phyloP scores from a whole-genome alignment of 2,797 vertebrate species.

The Pseudomugil tenellus region DNA sequence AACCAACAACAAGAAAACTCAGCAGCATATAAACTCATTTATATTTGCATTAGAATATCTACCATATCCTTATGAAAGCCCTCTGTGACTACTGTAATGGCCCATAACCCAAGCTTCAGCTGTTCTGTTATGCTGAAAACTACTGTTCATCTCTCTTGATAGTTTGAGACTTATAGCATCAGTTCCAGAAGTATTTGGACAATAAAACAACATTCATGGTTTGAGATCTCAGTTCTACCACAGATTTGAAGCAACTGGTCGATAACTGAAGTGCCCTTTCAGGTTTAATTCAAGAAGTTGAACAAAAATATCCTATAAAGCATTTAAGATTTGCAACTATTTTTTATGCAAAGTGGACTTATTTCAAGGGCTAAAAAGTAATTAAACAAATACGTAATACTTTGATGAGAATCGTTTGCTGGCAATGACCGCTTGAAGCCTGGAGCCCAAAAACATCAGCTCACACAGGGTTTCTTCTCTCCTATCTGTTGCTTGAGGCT shows the following conservation, averaged over 20 bases:
- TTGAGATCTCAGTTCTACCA: background rate
- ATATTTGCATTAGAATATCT: constrained; percentile 27
- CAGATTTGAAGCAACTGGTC: background rate
- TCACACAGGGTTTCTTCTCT: background rate
- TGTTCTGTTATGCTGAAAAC: background rate
- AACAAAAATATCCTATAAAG: background rate
- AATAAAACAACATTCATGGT: background rate
- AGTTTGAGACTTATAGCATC: background rate
- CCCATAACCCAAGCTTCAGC: constrained; percentile 25
- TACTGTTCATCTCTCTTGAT: background rate
- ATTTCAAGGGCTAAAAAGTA: background rate
- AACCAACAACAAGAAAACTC: too few relatives aligned
- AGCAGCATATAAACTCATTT: constrained; percentile 24
- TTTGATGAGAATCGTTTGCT: too few relatives aligned
- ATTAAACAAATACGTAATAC: background rate
- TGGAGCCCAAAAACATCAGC: too few relatives aligned
- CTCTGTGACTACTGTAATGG: constrained; percentile 19
- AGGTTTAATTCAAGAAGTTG: background rate
- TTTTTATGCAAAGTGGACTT: background rate
- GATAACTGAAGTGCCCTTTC: background rate
- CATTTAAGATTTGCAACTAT: background rate
- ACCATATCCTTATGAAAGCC: constrained; percentile 31
- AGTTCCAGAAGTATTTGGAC: background rate
- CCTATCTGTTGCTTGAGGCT: background rate
- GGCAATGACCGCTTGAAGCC: too few relatives aligned